Base-by-base conservation (phyloP, 2,888 invertebrate species). In the Drosophila borealis region DNA sequence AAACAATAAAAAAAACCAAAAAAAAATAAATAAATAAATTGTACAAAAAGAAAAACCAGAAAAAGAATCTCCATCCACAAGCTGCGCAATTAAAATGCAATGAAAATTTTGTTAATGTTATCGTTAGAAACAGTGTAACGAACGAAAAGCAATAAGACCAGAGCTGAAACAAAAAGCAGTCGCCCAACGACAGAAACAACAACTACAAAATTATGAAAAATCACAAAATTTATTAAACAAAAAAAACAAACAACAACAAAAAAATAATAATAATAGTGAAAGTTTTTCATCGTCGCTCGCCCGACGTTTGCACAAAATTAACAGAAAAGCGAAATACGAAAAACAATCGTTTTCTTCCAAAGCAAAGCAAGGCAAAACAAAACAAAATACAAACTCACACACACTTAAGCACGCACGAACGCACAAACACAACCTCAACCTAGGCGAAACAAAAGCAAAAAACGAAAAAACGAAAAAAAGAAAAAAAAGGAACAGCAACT, bases 201-300 rank as follows among this genome's bases (percentile, higher is more conserved):
- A 70, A 66, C 68, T 72, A 63, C 67, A 60, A 89, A 88, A 86
- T 83, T 89, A 89, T 88, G 74, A 78, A 83, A 89, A 89, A 74
- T 81, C 79, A 74, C 70, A 73, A 85, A 89, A 84, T 85, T 89
- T 90, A 82, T 81, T 86, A 82, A 89, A 89, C 88, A 89, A 36
- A 41, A 21, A 36, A 14, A 25, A 11, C 36, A 44, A 59, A 66
- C 53, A 68, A 45, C 57, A 70, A 66, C 62, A 71, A 64, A 60
- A 55, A 82, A 78, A 84, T 83, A 83, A 88, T 88, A 72, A 54
- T 50, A 69, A 60, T 75, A 76, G 90, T 90, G 90, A 90, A 90
- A 90, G 90, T 91, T 87, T 77, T 86, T 75, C 74, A 75, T 70
- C 65, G 67, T 55, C 63, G 57, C 49, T 60, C 44, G 55, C 64